Base-by-base conservation (phyloP, 2,888 invertebrate species). In the Boloria selene region DNA sequence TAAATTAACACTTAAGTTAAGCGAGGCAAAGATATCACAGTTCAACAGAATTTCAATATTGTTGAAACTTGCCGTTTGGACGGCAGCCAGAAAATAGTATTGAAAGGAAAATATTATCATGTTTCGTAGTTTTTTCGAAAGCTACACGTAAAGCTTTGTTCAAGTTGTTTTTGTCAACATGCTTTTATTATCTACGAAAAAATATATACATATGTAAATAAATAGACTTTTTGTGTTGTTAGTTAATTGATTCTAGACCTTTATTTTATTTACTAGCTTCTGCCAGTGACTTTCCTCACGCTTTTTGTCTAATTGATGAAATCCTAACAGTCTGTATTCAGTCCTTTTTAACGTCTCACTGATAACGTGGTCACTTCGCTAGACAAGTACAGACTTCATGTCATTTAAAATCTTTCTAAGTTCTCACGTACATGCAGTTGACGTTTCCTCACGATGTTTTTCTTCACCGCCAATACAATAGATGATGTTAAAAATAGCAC, bases 51-150 rank as follows among this genome's bases (percentile, higher is more conserved):
- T 62, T 61, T 58, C 62, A 62, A 66, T 58, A 62, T 56, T 56
- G 56, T 61, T 61, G 51, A 26, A 62, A 66, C 49, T 61, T 47
- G 14, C 22, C 16, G n/a, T 47, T 61, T 62, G 66, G 66, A 16
- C 10, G 17, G 31, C 10, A 53, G 66, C 66, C 66, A 66, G 52
- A 49, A 42, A 38, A n/a, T 49, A n/a, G 47, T 49, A 38, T 44
- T 51, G 56, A 42, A 17, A 47, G 45, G 14, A 58, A 47, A 61
- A 52, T 61, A 61, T 56, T 61, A 45, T 38, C 22, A 61, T 51
- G 51, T 53, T 53, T 17, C 45, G n/a, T 38, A 18, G 7, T 16
- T 16, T 52, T 62, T 61, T 52, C 18, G 54, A 45, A 42, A 54
- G 13, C 22, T 50, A 55, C 47, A 55, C n/a, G 50, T 63, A 56